These are phyloP conservation scores for Pteropus rufus DNA, from an alignment of 2,797 vertebrate species.

Conservation along the genomic window DNA sequence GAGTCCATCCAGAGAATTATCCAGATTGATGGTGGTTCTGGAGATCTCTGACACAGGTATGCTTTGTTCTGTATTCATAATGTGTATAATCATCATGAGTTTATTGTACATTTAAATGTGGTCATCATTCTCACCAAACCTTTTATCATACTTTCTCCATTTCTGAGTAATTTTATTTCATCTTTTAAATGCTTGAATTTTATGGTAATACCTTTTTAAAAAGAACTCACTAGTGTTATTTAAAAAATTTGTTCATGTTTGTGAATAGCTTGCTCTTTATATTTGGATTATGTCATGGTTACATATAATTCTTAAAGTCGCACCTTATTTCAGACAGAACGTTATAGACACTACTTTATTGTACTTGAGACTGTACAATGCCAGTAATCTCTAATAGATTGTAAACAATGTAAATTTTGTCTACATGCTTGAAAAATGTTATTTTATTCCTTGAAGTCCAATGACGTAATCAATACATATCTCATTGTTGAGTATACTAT, in stretches of 20 bases:
- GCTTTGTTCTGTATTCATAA: not conserved
- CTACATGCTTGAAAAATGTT: not conserved
- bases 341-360: not conserved
- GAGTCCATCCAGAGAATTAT: not conserved
- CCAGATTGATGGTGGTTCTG: not conserved
- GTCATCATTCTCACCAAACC: not conserved
- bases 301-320: not conserved
- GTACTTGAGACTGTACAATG: not conserved
- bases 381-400: not conserved
- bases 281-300: not conserved
- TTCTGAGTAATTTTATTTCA: not conserved
- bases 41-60: not conserved
- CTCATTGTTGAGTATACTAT: not conserved
- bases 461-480: not conserved
- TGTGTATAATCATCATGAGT: not conserved
- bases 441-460: not conserved
- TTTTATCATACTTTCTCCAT: not conserved
- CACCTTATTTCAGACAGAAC: not conserved
- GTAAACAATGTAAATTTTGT: not conserved
- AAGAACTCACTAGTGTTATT: not conserved
- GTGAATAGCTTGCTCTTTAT: not conserved
- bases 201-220: not conserved
- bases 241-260: not conserved
- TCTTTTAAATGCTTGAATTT: not conserved
- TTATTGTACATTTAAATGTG: not conserved